Base-by-base conservation (phyloP, 2,113 vertebrate species). In the Psettodes erumei region DNA sequence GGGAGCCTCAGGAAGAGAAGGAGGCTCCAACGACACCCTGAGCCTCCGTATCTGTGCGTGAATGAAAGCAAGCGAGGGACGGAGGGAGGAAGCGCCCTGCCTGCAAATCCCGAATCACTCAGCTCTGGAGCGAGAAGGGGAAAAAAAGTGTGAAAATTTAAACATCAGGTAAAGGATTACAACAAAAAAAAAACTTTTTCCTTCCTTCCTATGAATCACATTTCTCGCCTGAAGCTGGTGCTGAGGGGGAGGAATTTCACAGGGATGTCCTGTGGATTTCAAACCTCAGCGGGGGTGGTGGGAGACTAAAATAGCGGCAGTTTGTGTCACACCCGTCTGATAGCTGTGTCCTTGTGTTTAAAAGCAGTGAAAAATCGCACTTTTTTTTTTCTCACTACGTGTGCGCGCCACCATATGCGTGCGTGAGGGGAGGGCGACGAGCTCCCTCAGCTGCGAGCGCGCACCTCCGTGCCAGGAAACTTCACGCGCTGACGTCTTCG, bases 401-500 rank as follows among this genome's bases (percentile, higher is more conserved):
- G 50, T 43, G 47, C 19, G 28, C 18, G 33, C 19, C 1, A 38
- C 11, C 9, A n/a, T 50, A 21, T 23, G 54, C 33, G 50, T 32
- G 38, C 33, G 42, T 6, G 18, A 21, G n/a, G 37, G 19, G 19
- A 12, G 21, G 0, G 60, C 1, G 62, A 71, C 63, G 43, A 72
- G 51, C 35, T n/a, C 45, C 42, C 40, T 45, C 33, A 2, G 60
- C 0, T 8, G 56, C 12, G 28, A 13, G 54, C 19, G 0, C 3
- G 15, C 54, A 3, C 47, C 30, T 27, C 9, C 4, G 2, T 73
- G 82, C 81, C 79, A 89, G 85, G 77, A 86, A 90, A 85, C 80
- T 88, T 89, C 77, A 74, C 86, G 85, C 75, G 21, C 2, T 90
- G 90, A 92, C 88, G 88, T 90, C 80, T 77, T 82, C 74, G 35